These are phyloP conservation scores for Oryzias woworae DNA, from an alignment of 2,113 vertebrate genomes.

Conservation along the genomic window DNA sequence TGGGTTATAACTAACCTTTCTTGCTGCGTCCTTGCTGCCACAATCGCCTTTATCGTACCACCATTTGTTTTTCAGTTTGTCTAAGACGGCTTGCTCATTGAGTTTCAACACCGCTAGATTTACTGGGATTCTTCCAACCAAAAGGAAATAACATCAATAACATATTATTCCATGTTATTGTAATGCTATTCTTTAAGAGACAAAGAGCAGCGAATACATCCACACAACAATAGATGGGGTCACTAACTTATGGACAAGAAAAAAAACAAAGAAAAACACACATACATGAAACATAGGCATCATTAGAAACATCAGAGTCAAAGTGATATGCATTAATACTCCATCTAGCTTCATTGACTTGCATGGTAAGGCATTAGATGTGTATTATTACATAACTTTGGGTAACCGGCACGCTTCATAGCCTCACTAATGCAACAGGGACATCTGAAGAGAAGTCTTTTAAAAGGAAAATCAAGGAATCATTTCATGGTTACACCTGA, in stretches of 20 bases:
- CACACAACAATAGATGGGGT: conserved; percentile 56
- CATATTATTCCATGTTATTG: conserved; percentile 98
- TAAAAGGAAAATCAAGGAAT: neutral
- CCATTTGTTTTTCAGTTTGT: conserved; percentile 99
- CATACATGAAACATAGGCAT: conserved; percentile 49
- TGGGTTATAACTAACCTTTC: conserved; percentile 92
- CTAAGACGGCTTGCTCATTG: conserved; percentile 99
- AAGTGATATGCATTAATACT: conserved; percentile 96
- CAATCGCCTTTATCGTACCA: conserved; percentile 99
- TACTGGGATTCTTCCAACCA: conserved; percentile 96
- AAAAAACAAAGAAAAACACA: conserved; percentile 20
- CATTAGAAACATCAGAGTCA: conserved; percentile 71
- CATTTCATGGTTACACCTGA: conserved; percentile 8
- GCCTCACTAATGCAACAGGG: conserved; percentile 59
- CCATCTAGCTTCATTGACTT: conserved; percentile 83
- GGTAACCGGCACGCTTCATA: conserved; percentile 94
- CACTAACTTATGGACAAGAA: conserved; percentile 21
- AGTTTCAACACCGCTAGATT: conserved; percentile 99
- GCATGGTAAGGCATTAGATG: conserved; percentile 87
- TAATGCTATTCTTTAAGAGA: conserved; percentile 91
- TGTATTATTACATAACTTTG: conserved; percentile 97
- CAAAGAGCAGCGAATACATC: conserved; percentile 70
- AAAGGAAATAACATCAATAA: conserved; percentile 99
- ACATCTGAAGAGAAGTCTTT: conserved; percentile 8
- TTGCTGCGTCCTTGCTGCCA: conserved; percentile 97